Evolutionary conservation across 1,140 invertebrate genomes (phyloP).

Genomic region (Halotydeus destructor): DNA sequence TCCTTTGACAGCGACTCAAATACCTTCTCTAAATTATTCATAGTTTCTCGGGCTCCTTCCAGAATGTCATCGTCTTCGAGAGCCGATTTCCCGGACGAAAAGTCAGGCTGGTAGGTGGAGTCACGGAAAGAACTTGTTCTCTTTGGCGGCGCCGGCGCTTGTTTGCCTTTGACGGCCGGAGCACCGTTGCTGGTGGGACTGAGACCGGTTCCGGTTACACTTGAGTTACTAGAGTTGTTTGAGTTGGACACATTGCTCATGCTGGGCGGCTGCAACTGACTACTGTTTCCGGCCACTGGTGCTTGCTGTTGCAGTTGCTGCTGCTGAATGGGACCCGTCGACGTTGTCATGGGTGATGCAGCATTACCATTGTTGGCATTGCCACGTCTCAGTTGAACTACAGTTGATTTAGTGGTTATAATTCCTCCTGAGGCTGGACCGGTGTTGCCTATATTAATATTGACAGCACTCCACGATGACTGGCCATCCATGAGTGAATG

Average conservation of each 20-base stretch:
- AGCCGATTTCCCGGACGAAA: not conserved
- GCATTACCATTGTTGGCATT: not conserved
- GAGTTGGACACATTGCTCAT: no score
- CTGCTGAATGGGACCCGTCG: no score
- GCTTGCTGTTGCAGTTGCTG: not conserved
- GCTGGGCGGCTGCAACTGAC: not conserved
- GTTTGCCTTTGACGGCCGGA: slow-evolving; percentile 5
- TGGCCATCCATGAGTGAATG: not conserved
- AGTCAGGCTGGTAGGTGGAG: slow-evolving; percentile 18
- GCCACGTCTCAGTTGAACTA: slow-evolving; percentile 52
- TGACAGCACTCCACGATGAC: slow-evolving; percentile 1
- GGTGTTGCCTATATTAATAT: not conserved
- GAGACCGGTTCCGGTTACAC: not conserved
- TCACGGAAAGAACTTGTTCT: slow-evolving; percentile 50
- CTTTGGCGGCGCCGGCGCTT: slow-evolving; percentile 75
- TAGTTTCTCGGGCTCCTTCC: slow-evolving; percentile 17
- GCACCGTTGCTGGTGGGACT: slow-evolving; percentile 3
- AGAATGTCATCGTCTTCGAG: slow-evolving; percentile 11
- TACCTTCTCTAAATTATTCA: slow-evolving; percentile 20
- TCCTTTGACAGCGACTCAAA: slow-evolving; percentile 15
- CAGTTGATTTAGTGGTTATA: slow-evolving; percentile 26
- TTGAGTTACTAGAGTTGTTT: no score
- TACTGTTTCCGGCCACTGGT: not conserved
- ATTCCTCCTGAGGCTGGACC: slow-evolving; percentile 5
- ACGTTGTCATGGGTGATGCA: not conserved